phyloP scores from a whole-genome alignment of 2,113 vertebrate genomes.

The Syngnathus floridae region DNA sequence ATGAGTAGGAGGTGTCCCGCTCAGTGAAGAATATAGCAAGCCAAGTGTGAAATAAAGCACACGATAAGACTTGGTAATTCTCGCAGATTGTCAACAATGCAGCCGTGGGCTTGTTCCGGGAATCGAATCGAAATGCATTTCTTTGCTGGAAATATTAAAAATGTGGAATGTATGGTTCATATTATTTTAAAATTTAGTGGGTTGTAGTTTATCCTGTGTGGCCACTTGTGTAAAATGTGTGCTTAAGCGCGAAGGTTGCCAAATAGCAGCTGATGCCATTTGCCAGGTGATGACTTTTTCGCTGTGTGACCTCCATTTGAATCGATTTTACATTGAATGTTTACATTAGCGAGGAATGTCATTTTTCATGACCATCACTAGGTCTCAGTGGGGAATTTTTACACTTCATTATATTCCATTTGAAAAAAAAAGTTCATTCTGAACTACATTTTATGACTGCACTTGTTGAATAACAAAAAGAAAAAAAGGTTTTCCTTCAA shows the following conservation, averaged over 20 bases:
- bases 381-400: background rate
- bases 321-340: background rate
- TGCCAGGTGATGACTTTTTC: constrained; percentile 1
- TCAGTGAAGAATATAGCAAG: constrained; percentile 49
- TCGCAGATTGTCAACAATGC: constrained; percentile 6
- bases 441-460: background rate
- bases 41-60: constrained; percentile 65
- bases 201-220: no score
- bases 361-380: background rate
- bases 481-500: background rate
- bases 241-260: no score
- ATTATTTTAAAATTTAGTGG: background rate
- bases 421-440: background rate
- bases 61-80: constrained; percentile 48
- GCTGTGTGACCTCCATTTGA: background rate
- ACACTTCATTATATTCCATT: background rate
- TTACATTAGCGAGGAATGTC: background rate
- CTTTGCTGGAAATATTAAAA: constrained; percentile 2
- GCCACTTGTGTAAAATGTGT: no score
- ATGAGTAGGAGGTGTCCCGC: constrained; percentile 39
- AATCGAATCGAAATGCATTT: constrained; percentile 13
- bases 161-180: background rate
- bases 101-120: constrained; percentile 1
- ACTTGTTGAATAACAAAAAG: background rate
- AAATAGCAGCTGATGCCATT: background rate